Conservation (phyloP, 2,113 vertebrate genomes). For the Lanius collurio region DNA sequence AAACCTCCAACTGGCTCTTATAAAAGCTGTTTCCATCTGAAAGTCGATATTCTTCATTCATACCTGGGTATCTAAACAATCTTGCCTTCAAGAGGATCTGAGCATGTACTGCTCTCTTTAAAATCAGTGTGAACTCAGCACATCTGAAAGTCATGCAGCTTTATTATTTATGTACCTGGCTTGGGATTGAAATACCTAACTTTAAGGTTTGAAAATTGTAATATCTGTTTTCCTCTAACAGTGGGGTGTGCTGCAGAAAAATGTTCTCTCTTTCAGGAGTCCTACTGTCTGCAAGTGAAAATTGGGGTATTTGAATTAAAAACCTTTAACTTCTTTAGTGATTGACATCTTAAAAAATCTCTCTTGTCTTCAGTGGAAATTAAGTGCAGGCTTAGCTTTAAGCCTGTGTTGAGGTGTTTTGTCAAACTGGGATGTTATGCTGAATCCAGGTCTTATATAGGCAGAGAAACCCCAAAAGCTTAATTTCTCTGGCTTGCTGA, state of each 20-base stretch:
- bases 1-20: not conserved
- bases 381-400: not conserved
- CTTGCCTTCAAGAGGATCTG: not conserved
- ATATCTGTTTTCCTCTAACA: slow-evolving; percentile 5
- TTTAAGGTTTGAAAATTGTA: not conserved
- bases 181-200: slow-evolving; percentile 7
- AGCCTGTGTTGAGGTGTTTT: not conserved
- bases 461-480: not conserved
- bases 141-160: not conserved
- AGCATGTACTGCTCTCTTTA: not conserved
- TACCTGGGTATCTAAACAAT: not conserved
- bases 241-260: not conserved
- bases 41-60: not conserved
- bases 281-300: not conserved
- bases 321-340: not conserved
- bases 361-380: not conserved
- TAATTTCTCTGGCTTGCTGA: not conserved
- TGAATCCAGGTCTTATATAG: not conserved
- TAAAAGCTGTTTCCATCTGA: not conserved
- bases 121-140: not conserved
- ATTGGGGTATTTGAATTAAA: not conserved
- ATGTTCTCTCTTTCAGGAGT: not conserved
- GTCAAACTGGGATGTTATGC: not conserved
- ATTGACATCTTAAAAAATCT: not conserved
- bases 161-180: slow-evolving; percentile 1